Base-by-base conservation (phyloP, 2,888 invertebrate species). In the Xiphydria camelus region DNA sequence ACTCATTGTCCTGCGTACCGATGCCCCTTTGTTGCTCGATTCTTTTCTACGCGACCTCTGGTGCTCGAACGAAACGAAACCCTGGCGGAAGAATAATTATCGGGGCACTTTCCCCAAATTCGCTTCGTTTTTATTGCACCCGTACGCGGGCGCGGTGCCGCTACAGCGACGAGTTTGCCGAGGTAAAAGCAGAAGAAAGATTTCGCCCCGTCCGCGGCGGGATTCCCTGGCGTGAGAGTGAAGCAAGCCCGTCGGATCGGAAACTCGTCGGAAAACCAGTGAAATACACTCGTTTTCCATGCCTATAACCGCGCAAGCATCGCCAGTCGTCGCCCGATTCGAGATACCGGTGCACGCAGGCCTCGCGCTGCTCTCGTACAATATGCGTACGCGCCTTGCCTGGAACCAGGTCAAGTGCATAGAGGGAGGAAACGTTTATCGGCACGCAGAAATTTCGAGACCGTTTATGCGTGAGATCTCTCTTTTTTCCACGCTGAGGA, bases 381-480 rank as follows among this genome's bases (percentile, higher is more conserved):
- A 12, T 12, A 2, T 29, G 9, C 7, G 2, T 12, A 29, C 4
- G 15, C 3, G 9, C 29, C 12, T 14, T 6, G n/a, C 41, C 19
- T 21, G 45, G 51, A 68, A 64, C 53, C 70, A 40, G 67, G 70
- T 66, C 68, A 62, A 49, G 31, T 60, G 58, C 52, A 56, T 49
- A 45, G 40, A 35, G 41, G 41, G 47, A 49, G 48, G 42, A 9
- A 14, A 7, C 14, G 15, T 29, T 29, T 29, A 29, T 29, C 4
- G 29, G 37, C 49, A 53, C 54, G 49, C 49, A 56, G 40, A 51
- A 45, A 45, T 51, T 47, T 50, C 29, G 37, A 42, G 36, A 45
- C 36, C 43, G 41, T 48, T 49, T 26, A 40, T 33, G 45, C 46
- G 42, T 49, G 45, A 40, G 35, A 10, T 29, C 15, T 14, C 5